phyloP scores from a whole-genome alignment of 2,113 vertebrate species.

The Sardina pilchardus region DNA sequence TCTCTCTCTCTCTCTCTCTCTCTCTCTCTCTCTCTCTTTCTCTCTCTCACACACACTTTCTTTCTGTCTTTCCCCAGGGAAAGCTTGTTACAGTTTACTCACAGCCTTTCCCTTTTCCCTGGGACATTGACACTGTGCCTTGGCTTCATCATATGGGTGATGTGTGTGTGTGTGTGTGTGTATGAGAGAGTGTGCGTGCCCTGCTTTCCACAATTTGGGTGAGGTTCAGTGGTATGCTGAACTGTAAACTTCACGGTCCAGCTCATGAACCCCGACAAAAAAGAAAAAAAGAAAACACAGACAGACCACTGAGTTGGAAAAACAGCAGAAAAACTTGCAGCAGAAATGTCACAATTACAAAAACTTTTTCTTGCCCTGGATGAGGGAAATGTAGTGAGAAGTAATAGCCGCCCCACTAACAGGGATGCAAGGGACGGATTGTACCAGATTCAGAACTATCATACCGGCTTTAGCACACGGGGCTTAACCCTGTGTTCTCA shows the following conservation, averaged over 20 bases:
- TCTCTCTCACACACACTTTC: background rate
- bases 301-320: background rate
- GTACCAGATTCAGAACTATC: background rate
- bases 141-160: constrained; percentile 27
- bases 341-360: background rate
- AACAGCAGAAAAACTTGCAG: background rate
- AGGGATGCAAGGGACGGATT: background rate
- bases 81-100: background rate
- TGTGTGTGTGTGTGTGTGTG: constrained; percentile 48
- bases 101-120: background rate
- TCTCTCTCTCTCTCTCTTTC: background rate
- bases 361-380: background rate
- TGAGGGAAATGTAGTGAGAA: background rate
- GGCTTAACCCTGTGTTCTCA: background rate
- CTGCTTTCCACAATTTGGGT: background rate
- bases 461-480: background rate
- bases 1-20: background rate
- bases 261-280: background rate
- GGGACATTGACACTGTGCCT: background rate
- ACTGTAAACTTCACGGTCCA: background rate
- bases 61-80: background rate
- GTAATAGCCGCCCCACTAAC: too few relatives aligned
- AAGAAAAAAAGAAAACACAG: too few relatives aligned
- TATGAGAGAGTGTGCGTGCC: background rate
- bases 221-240: background rate